Percentiles rank a stretch among this genome's conserved stretches.
Evolutionary conservation across 2,888 invertebrate species (phyloP).

Genomic region (Lasioglossum oenotherae): DNA sequence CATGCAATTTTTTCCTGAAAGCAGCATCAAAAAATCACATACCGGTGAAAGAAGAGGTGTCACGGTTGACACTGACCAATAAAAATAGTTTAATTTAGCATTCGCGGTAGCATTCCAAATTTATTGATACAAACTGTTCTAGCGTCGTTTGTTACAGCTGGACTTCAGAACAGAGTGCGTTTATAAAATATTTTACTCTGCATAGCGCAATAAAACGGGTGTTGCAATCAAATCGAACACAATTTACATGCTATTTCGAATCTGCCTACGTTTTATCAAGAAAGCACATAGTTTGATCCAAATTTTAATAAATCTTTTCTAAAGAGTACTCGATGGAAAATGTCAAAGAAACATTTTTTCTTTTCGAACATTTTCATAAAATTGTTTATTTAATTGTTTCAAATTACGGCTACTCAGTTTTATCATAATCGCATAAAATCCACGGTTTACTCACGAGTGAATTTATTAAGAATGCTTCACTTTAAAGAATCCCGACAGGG

Average conservation of each 20-base stretch:
- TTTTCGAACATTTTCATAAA: neutral
- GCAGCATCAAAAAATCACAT: neutral
- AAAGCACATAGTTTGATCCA: neutral
- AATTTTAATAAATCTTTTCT: neutral
- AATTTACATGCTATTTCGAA: neutral
- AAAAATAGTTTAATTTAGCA: neutral
- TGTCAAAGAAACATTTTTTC: neutral
- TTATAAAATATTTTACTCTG: neutral
- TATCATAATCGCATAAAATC: neutral
- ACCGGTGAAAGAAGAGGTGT: neutral
- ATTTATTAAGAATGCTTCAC: neutral
- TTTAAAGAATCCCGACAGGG: neutral
- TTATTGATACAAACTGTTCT: constrained; percentile 1
- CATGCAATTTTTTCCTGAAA: neutral
- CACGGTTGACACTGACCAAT: neutral
- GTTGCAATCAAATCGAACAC: neutral
- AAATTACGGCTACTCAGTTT: neutral
- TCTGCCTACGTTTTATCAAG: neutral
- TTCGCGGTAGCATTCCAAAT: neutral
- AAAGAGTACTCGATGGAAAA: neutral
- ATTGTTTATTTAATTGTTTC: neutral
- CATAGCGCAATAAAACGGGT: neutral
- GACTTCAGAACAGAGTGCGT: neutral
- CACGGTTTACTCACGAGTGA: neutral
- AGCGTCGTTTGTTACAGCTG: neutral